Conservation (phyloP, 2,113 vertebrate genomes). For the Salvelinus fontinalis region DNA sequence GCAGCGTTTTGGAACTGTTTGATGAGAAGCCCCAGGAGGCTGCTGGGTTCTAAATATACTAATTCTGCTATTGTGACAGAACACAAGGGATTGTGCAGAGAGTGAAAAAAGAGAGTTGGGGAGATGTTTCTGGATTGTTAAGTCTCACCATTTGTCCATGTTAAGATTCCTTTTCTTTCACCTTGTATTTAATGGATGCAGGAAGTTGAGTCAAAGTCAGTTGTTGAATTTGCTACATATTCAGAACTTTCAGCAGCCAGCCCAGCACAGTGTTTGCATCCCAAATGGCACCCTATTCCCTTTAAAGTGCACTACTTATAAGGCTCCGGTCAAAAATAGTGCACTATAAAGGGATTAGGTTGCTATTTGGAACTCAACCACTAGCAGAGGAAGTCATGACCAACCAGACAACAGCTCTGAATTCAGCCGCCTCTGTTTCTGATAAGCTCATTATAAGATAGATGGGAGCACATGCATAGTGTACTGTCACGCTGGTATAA, state of each 20-base stretch:
- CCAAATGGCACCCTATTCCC: slow-evolving; percentile 44
- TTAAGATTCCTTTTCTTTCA: slow-evolving; percentile 27
- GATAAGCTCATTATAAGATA: slow-evolving; percentile 34
- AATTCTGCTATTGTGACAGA: slow-evolving; percentile 60
- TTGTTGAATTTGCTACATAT: slow-evolving; percentile 44
- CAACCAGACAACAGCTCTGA: slow-evolving; percentile 51
- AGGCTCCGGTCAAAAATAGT: too few relatives aligned
- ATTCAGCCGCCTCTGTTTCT: slow-evolving; percentile 30
- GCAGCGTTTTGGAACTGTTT: slow-evolving; percentile 48
- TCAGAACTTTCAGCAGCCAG: slow-evolving; percentile 54
- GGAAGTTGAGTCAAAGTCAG: slow-evolving; percentile 36
- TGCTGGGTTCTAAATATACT: slow-evolving; percentile 69
- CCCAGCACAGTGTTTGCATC: slow-evolving; percentile 6
- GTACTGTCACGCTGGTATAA: too few relatives aligned
- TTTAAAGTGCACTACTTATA: too few relatives aligned
- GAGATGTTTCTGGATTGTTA: background rate
- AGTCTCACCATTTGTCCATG: background rate
- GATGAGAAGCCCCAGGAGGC: slow-evolving; percentile 66
- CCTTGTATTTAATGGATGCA: slow-evolving; percentile 48
- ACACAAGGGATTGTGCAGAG: slow-evolving; percentile 25
- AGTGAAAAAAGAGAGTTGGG: slow-evolving; percentile 31
- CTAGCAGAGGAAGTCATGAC: slow-evolving; percentile 18
- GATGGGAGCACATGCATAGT: slow-evolving; percentile 17
- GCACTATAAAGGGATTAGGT: too few relatives aligned
- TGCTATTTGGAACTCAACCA: background rate